Evolutionary conservation across 2,113 vertebrate species (phyloP), one percentile per base, ranked within the genome.

Genomic region (Pedetes capensis): DNA sequence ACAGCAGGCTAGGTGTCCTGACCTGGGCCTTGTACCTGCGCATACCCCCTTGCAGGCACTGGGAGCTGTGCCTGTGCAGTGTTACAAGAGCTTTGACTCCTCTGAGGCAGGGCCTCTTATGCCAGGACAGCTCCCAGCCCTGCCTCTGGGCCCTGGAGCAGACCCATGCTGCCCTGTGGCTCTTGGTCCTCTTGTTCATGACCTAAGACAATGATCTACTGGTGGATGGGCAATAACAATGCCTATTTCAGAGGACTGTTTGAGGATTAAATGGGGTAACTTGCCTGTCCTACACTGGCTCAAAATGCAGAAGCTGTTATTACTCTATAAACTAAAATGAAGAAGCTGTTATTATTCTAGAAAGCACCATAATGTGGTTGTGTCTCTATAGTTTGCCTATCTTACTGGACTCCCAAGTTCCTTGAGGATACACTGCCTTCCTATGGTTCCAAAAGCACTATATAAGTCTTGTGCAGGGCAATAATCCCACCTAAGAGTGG

Each of bases 401-500:
- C 42, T 49, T 3, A 13, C 66, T 83, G 49, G 53, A 27, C 74
- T 72, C 32, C n/a, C 44, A 49, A 39, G 66, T 71, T 87, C 27
- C 47, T n/a, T 23, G 72, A 64, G 82, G 49, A 71, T 0, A 12
- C 11, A 2, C 34, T 37, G 17, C 25, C 20, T 3, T 0, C 14
- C 37, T 16, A 7, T 22, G 32, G 49, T 87, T 79, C 63, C 78
- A 51, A 68, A 72, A 75, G 37, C 17, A 66, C 47, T 18, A 57
- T 9, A 32, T 2, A 0, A 49, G 68, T 34, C 61, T 72, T 37
- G 14, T 1, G 16, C 3, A 5, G 5, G 29, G 25, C 0, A 57
- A 71, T 44, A 87, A 80, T 34, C n/a, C 57, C 7, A 5, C 47
- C 9, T 44, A 8, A 47, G 57, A 83, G 20, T 0, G 53, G 51